Base-by-base conservation (phyloP, 2,113 vertebrate genomes). In the Prionailurus bengalensis region DNA sequence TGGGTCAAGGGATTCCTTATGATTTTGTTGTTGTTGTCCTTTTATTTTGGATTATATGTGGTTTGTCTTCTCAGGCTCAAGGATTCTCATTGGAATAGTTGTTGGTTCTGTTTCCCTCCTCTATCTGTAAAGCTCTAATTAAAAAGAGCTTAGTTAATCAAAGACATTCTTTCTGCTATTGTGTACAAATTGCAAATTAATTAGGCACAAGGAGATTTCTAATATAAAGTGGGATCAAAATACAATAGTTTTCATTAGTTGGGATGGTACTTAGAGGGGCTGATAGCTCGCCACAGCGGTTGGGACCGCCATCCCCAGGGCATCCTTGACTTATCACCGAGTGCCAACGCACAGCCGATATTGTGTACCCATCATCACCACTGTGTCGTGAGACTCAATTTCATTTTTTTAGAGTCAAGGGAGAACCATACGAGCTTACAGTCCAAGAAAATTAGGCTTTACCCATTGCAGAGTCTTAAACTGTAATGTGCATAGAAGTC, bases 251-350 rank as follows among this genome's bases (percentile, higher is more conserved):
- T 0, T 58, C 7, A 19, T 27, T 42, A 1, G 23, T 9, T 6
- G 66, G 42, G n/a, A 58, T 4, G 27, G 16, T 1, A 0, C 7
- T 68, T 25, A 74, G 53, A 48, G 63, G 39, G 66, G 80, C 31
- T 7, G 92, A 48, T 19, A 36, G 29, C 51, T 0, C 0, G 0
- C 23, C 16, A 9, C 1, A 14, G 70, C 68, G 27, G 33, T 7
- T 21, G 1, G 25, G 5, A 31, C 10, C 6, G 0, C 36, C 42
- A 6, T 45, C 92, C 89, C 36, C 25, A 21, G 13, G 76, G n/a
- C 5, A 0, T 7, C 0, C 11, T 25, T 11, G 0, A 51, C 17
- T 86, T 80, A 31, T 23, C 0, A 0, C 4, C 29, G 36, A 0
- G 1, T 6, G 1, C 82, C 71, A 36, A 1, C 63, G 0, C 19